Evolutionary conservation across 2,113 vertebrate genomes (phyloP).

Genomic region (Sakesphorus luctuosus): DNA sequence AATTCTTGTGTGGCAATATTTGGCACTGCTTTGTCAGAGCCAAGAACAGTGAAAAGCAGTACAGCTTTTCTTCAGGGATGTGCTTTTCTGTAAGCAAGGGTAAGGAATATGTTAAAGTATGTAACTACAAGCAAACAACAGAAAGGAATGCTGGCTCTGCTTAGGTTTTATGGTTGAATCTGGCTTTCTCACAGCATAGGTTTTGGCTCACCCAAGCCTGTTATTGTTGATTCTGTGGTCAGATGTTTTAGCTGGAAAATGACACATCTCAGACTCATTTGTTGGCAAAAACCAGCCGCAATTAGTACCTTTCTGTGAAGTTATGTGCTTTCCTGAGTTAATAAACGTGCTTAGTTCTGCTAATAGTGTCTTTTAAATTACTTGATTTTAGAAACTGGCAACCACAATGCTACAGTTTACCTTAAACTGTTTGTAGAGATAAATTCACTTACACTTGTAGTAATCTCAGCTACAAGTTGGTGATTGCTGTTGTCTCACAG

Average conservation of each 20-base stretch:
- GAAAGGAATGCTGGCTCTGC: background rate
- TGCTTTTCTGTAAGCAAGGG: background rate
- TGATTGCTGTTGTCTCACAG: background rate
- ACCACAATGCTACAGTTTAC: background rate
- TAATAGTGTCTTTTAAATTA: background rate
- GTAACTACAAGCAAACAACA: background rate
- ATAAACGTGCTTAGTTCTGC: background rate
- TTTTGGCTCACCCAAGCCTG: background rate
- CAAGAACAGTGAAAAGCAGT: background rate
- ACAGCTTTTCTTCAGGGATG: background rate
- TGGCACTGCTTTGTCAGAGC: background rate
- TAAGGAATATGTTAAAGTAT: background rate
- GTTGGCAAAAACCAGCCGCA: background rate
- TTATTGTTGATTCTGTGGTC: background rate
- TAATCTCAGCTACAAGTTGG: background rate
- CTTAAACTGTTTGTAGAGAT: background rate
- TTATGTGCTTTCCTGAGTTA: background rate
- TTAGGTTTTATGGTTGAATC: background rate
- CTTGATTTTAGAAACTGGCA: background rate
- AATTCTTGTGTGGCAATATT: background rate
- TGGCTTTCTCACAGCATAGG: background rate
- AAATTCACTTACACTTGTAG: rapidly evolving
- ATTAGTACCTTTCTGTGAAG: background rate
- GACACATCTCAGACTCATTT: background rate
- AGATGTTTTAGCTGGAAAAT: background rate